Conservation (phyloP, 2,888 invertebrate species). For the Lepetodrilus schrolli region DNA sequence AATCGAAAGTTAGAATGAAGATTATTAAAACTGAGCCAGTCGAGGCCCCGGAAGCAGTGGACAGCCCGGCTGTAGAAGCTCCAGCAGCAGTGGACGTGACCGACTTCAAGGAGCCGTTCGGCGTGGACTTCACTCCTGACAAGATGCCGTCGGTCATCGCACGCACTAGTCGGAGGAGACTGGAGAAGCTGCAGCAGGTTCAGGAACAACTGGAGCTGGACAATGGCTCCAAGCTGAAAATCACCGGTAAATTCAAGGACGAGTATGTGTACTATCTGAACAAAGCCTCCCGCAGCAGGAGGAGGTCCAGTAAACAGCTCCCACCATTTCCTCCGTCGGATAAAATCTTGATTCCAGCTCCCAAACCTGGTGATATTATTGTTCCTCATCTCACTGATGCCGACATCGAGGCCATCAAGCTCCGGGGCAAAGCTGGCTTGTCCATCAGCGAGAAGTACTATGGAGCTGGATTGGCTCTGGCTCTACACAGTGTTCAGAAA, state of each 20-base stretch:
- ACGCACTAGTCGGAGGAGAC: slow-evolving; percentile 34
- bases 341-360: slow-evolving; percentile 57
- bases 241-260: slow-evolving; percentile 73
- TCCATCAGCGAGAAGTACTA: slow-evolving; percentile 28
- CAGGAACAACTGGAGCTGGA: slow-evolving; percentile 43
- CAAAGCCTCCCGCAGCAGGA: slow-evolving; percentile 66
- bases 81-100: slow-evolving; percentile 3
- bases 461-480: slow-evolving; percentile 9
- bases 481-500: background rate
- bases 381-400: slow-evolving; percentile 69
- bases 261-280: slow-evolving; percentile 75
- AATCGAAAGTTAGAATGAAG: slow-evolving; percentile 37
- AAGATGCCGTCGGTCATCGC: background rate
- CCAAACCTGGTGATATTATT: slow-evolving; percentile 64
- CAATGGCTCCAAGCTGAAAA: slow-evolving; percentile 68
- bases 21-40: background rate
- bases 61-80: background rate
- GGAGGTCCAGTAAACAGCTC: slow-evolving; percentile 55
- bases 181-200: slow-evolving; percentile 31
- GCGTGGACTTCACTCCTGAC: slow-evolving; percentile 4
- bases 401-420: slow-evolving; percentile 63
- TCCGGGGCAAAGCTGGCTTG: slow-evolving; percentile 36
- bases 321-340: slow-evolving; percentile 44
- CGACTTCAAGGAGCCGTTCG: slow-evolving; percentile 14
- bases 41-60: background rate